Evolutionary conservation across 2,888 invertebrate species (phyloP), one percentile per base, ranked within the genome.

Genomic region (Eilema caniola): DNA sequence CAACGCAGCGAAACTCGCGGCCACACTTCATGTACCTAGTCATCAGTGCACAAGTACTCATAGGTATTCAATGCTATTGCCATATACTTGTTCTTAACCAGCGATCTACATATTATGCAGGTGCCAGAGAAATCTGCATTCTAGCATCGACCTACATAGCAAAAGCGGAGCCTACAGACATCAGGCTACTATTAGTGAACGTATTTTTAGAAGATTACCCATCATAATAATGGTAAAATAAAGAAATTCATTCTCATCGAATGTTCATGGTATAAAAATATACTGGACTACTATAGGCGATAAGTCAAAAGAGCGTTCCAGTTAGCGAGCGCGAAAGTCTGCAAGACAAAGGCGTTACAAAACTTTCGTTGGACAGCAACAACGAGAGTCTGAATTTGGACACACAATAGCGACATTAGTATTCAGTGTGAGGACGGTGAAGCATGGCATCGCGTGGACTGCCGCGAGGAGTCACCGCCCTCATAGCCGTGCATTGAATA

Each of bases 391-490:
- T 86, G 83, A 87, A 86, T 87, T 89, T 82, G 85, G 82, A 82
- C 82, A 84, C 83, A 93, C 90, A 92, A 92, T 90, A 86, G 88
- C 76, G 83, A 72, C 86, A 95, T 95, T 95, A 93, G 92, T 94
- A 95, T 95, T 92, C 95, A 81, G 85, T 84, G 84, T 86, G 86
- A 86, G 83, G 84, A 85, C 82, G 83, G 81, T 78, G 87, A 86
- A 87, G 88, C 89, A 88, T 89, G 89, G 90, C 88, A 89, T 89
- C 86, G 88, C 88, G 87, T 90, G 91, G 89, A 92, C 90, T 87
- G 90, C 87, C 86, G 89, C 86, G 90, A 91, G 91, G 91, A 93
- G 95, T 95, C 95, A 93, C 89, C 92, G 94, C 83, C 93, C 94
- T 91, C 89, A 76, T 78, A 78, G 78, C 84, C 93, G 94, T 94